Evolutionary conservation across 2,797 vertebrate genomes (phyloP).

Genomic region (Mastacembelus armatus): DNA sequence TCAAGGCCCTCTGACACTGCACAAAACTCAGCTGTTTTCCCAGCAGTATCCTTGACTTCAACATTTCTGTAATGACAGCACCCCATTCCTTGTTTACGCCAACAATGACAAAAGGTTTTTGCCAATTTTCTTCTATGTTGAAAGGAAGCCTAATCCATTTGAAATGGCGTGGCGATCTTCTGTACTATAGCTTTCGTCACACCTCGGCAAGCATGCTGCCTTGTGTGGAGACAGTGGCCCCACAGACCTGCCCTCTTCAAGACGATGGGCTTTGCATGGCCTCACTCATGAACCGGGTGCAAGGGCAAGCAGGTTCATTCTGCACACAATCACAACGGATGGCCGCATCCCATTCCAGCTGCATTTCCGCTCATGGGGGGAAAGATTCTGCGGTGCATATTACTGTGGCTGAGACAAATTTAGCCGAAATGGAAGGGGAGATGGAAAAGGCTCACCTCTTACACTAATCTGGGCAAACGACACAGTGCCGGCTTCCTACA

Average conservation of each 20-base stretch:
- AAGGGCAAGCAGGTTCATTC: slow-evolving; percentile 73
- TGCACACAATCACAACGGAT: slow-evolving; percentile 71
- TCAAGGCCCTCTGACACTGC: slow-evolving; percentile 36
- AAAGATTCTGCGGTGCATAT: slow-evolving; percentile 65
- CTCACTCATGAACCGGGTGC: slow-evolving; percentile 58
- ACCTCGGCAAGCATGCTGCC: slow-evolving; percentile 51
- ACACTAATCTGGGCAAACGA: slow-evolving; percentile 70
- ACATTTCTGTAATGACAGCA: slow-evolving; percentile 50
- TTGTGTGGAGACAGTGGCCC: slow-evolving; percentile 45
- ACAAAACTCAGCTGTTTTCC: too few relatives aligned
- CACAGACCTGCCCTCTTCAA: slow-evolving; percentile 46
- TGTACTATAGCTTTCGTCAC: slow-evolving; percentile 65
- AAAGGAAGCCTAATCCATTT: slow-evolving; percentile 63
- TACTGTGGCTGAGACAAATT: slow-evolving; percentile 75
- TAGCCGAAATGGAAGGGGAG: slow-evolving; percentile 70
- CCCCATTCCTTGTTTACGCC: slow-evolving; percentile 53
- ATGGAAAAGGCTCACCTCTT: slow-evolving; percentile 71
- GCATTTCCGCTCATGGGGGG: slow-evolving; percentile 60
- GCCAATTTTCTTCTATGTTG: slow-evolving; percentile 49
- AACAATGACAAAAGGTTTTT: slow-evolving; percentile 37
- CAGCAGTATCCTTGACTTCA: slow-evolving; percentile 50
- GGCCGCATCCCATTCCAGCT: slow-evolving; percentile 73
- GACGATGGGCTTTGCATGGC: slow-evolving; percentile 49
- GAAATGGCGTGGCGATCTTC: slow-evolving; percentile 56
- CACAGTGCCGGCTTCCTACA: slow-evolving; percentile 35